Evolutionary conservation across 2,888 invertebrate species (phyloP), one percentile per base, ranked within the genome.

Genomic region (Thymelicus acteon): DNA sequence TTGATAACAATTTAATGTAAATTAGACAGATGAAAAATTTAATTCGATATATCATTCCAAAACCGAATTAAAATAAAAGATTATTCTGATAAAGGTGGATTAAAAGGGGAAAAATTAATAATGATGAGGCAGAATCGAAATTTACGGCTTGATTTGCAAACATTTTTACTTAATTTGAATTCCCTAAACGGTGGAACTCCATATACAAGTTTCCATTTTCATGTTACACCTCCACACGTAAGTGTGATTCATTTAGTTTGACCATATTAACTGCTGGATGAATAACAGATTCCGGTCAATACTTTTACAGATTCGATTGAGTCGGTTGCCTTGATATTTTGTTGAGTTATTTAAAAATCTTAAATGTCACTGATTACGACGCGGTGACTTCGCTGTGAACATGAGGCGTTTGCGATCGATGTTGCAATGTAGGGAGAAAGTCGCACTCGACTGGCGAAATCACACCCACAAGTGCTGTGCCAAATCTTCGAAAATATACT

Each of bases 341-440:
- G 76, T 78, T 31, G 5, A 31, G 82, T 82, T 78, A 82, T 82
- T 83, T 84, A 80, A 77, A 19, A 75, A 75, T 77, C 83, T 85
- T 82, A 88, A 85, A 89, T 89, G 88, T 88, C 88, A 87, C 83
- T 77, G 79, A 77, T 75, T 76, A 75, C 71, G 73, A 74, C 71
- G 72, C 71, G 72, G 75, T 72, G 72, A 37, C 64, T 61, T 67
- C 62, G 62, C 60, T 65, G 71, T 72, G 73, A 72, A 75, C 72
- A 72, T 71, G 67, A 74, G 73, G 67, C 71, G 74, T 70, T 73
- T 73, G 61, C 72, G 75, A 74, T 69, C 54, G 54, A 76, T 73
- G 78, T 91, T 89, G 85, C 90, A 86, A 90, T 88, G 89, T 79
- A 77, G 78, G 84, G 92, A 91, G 93, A 93, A 93, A 93, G 93